Base-by-base conservation (phyloP, 2,888 invertebrate genomes). In the Stenchaetothrips biformis region DNA sequence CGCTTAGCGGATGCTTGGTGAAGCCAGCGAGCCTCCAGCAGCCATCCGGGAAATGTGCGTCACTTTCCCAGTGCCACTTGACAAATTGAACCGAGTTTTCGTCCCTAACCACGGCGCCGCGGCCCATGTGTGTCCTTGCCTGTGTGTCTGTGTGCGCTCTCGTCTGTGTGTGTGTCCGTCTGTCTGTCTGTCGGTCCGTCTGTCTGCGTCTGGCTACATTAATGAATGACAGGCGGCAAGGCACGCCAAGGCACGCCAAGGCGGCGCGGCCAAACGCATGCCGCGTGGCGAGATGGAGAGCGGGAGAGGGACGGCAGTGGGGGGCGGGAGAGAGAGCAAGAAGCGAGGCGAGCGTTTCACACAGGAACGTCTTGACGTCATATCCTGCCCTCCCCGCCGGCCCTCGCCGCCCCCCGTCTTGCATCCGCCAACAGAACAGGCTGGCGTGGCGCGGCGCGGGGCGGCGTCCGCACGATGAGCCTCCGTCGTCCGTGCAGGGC, bases 341-440 rank as follows among this genome's bases (percentile, higher is more conserved):
- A 59, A 16, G 37, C 37, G 37, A 37, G 37, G 37, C 16, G 59
- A 74, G 67, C n/a, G 21, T 11, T n/a, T 21, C 21, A 74, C 21
- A 74, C 21, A 21, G 21, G 67, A 74, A 21, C 67, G 67, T 74
- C 67, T 74, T 74, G 67, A 74, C 67, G 67, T 74, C 67, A 74
- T 25, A 74, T 74, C 67, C 67, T 74, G 67, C 67, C 67, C 21
- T 74, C 21, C 21, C 67, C 11, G 21, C 21, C n/a, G 2, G n/a
- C 62, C 62, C 53, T n/a, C n/a, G n/a, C 37, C 37, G 37, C 37
- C 37, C 37, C 37, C 37, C 37, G 37, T 4, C 37, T 37, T 37
- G 37, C 37, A 37, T 37, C 37, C 37, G 37, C 37, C 37, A 37
- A 37, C 37, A 37, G 37, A 37, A 37, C 37, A 2, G 18, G 59